A percentile compares a stretch with the other conserved stretches of the same genome.
These are phyloP conservation scores for Drosophila fungiperda DNA, from an alignment of 2,888 invertebrate genomes.

Conservation along the genomic window DNA sequence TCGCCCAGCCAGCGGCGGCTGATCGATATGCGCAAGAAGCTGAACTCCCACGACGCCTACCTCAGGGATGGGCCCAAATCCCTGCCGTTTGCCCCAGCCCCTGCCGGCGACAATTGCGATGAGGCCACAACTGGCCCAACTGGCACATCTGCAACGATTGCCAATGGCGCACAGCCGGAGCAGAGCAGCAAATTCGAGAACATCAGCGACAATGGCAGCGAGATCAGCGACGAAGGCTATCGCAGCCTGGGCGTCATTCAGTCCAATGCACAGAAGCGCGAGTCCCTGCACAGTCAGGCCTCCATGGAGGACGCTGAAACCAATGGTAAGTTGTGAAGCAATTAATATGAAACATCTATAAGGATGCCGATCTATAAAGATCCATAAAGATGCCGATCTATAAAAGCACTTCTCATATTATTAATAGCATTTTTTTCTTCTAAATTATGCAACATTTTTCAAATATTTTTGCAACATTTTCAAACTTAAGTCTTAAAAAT, in stretches of 20 bases:
- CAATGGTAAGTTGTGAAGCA: slow-evolving; percentile 86
- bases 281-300: slow-evolving; percentile 90
- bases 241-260: slow-evolving; percentile 91
- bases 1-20: slow-evolving; percentile 84
- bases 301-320: slow-evolving; percentile 91
- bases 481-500: too few relatives aligned
- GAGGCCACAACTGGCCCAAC: slow-evolving; percentile 7
- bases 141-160: neutral
- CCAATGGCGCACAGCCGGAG: slow-evolving; percentile 40
- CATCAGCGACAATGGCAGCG: slow-evolving; percentile 92
- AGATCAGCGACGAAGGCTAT: slow-evolving; percentile 94
- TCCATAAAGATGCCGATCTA: neutral
- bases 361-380: too few relatives aligned
- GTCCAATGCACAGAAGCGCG: slow-evolving; percentile 87
- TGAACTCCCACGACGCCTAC: slow-evolving; percentile 80
- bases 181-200: slow-evolving; percentile 86
- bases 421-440: neutral
- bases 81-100: slow-evolving; percentile 50
- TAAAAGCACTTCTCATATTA: neutral
- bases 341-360: too few relatives aligned
- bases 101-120: slow-evolving; percentile 24
- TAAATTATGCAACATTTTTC: neutral
- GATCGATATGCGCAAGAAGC: slow-evolving; percentile 84
- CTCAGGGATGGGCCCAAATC: slow-evolving; percentile 74
- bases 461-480: neutral